Evolutionary conservation across 1,140 invertebrate species (phyloP), one percentile per base, ranked within the genome.

Genomic region (Prorops nasuta): DNA sequence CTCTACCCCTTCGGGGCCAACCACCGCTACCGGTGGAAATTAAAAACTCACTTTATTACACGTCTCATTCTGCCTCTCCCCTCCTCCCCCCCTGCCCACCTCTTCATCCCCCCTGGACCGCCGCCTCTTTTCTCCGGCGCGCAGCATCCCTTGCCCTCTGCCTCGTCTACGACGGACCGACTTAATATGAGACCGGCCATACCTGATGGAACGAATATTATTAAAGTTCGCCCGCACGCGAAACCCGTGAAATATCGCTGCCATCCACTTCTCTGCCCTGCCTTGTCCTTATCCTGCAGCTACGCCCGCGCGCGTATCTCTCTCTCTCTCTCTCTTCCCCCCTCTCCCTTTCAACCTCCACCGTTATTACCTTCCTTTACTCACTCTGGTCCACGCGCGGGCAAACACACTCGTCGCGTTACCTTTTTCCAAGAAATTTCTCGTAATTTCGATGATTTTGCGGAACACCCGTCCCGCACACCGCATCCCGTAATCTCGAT

Each of bases 1-100:
- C 53, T 38, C 60, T 59, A 66, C 66, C 67, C 66, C 70, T 66
- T 69, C 54, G 59, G 62, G 60, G 63, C 64, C 63, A 63, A 68
- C 65, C 64, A 51, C 64, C 67, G 67, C 58, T 66, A 69, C 62
- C 61, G 66, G 58, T 76, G 73, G 65, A 76, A 77, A 76, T 77
- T 75, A 77, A 76, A 77, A 77, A 77, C 71, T 76, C 72, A 76
- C 74, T 77, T 76, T 77, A 77, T 77, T 76, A 77, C 74, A 76
- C 70, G 73, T 76, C 72, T 77, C 74, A 73, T 76, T 76, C 73
- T 71, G 51, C 56, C 50, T 56, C 54, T 49, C 58, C 28, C 22
- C 49, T 44, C 20, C 59, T 41, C 53, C 20, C 14, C 44, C 44
- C 40, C 42, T 19, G n/a, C 39, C 49, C 38, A 44, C 49, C 43